Evolutionary conservation across 2,888 invertebrate genomes (phyloP).

Genomic region (Dexiosoma caninum): DNA sequence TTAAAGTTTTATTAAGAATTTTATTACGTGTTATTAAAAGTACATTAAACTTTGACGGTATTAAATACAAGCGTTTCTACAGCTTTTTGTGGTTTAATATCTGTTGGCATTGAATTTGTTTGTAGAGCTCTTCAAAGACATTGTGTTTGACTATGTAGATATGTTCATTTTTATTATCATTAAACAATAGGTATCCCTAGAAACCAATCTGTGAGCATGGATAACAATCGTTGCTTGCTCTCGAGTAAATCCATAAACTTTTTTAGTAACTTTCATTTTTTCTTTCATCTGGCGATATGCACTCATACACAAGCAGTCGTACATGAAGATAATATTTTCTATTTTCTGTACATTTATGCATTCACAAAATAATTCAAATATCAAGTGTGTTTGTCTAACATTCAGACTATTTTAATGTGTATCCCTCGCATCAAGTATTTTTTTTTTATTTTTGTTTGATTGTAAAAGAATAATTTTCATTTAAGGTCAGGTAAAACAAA

Average conservation of each 20-base stretch:
- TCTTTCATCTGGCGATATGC: background rate
- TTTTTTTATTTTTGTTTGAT: background rate
- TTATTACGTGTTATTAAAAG: conserved; percentile 71
- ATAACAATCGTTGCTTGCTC: background rate
- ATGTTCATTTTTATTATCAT: background rate
- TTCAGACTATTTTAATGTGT: conserved; percentile 39
- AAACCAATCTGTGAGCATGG: no score
- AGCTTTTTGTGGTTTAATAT: background rate
- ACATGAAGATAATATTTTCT: conserved; percentile 4
- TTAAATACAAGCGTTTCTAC: background rate
- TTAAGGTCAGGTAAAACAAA: conserved; percentile 19
- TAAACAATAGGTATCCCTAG: conserved; percentile 12
- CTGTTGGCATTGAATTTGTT: background rate
- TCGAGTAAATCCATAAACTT: background rate
- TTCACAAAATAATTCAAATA: conserved; percentile 54
- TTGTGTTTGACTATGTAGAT: background rate
- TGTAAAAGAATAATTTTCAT: conserved; percentile 17
- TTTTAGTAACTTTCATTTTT: background rate
- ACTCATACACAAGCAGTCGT: background rate
- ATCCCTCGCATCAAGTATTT: background rate
- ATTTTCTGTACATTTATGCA: conserved; percentile 46
- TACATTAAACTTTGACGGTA: conserved; percentile 71
- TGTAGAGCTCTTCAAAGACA: background rate
- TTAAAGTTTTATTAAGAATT: background rate
- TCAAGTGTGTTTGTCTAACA: conserved; percentile 10